Evolutionary conservation across 1,140 invertebrate species (phyloP).

Genomic region (Archivesica marissinica): DNA sequence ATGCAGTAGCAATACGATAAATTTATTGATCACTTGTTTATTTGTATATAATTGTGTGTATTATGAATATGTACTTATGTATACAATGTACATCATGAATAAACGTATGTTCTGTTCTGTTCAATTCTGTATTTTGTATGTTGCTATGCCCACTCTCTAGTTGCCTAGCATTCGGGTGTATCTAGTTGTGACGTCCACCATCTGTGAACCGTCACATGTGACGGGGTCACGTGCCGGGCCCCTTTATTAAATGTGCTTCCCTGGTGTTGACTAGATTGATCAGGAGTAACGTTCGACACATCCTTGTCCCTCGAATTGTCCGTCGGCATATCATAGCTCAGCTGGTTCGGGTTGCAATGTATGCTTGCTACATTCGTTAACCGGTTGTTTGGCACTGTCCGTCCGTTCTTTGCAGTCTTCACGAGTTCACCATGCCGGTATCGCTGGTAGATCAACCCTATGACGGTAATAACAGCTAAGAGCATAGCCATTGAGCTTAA

Average conservation of each 20-base stretch:
- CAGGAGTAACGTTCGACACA: neutral
- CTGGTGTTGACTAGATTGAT: neutral
- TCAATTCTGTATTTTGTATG: too few species aligned
- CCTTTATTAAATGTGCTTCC: slow-evolving; percentile 6
- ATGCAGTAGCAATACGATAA: too few species aligned
- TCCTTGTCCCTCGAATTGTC: neutral
- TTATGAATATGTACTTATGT: too few species aligned
- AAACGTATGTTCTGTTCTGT: too few species aligned
- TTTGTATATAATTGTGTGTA: too few species aligned
- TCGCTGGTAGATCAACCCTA: neutral
- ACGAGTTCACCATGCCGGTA: neutral
- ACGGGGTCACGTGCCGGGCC: neutral
- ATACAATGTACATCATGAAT: too few species aligned
- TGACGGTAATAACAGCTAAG: neutral
- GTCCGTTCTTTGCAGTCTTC: neutral
- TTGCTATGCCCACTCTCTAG: too few species aligned
- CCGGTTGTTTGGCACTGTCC: neutral
- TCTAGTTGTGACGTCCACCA: neutral
- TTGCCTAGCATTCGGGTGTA: neutral
- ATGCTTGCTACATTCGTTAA: neutral
- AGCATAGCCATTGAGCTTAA: neutral
- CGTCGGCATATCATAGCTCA: neutral
- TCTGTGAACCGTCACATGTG: neutral
- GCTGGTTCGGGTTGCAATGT: neutral
- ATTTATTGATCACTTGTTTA: too few species aligned